Conservation (phyloP, 2,797 vertebrate species). For the Anniella stebbinsi region DNA sequence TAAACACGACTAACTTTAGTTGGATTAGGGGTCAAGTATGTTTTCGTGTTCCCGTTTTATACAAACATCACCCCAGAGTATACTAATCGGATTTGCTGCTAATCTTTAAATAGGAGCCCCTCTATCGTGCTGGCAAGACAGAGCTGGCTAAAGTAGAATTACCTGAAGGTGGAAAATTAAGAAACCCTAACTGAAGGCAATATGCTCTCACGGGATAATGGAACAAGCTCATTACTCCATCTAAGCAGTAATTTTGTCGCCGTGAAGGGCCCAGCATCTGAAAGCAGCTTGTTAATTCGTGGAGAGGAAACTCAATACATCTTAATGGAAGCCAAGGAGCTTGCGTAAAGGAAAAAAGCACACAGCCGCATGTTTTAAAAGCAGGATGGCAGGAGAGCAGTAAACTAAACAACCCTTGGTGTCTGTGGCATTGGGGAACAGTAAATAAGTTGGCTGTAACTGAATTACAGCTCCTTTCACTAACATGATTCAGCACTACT, state of each 20-base stretch:
- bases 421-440: background rate
- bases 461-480: background rate
- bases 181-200: background rate
- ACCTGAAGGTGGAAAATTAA: conserved; percentile 17
- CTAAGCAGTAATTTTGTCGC: background rate
- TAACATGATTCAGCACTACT: background rate
- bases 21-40: background rate
- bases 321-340: background rate
- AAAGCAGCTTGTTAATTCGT: background rate
- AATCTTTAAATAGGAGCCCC: background rate
- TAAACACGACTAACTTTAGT: background rate
- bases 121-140: background rate
- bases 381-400: background rate
- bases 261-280: background rate
- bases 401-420: background rate
- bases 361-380: background rate
- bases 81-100: background rate
- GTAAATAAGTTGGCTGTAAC: background rate
- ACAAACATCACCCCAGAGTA: background rate
- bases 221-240: conserved; percentile 9
- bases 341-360: background rate
- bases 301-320: background rate
- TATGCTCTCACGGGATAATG: background rate
- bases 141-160: background rate
- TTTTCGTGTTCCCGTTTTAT: background rate